These are phyloP conservation scores for Gila robusta DNA, from an alignment of 2,797 vertebrate genomes.

Conservation along the genomic window DNA sequence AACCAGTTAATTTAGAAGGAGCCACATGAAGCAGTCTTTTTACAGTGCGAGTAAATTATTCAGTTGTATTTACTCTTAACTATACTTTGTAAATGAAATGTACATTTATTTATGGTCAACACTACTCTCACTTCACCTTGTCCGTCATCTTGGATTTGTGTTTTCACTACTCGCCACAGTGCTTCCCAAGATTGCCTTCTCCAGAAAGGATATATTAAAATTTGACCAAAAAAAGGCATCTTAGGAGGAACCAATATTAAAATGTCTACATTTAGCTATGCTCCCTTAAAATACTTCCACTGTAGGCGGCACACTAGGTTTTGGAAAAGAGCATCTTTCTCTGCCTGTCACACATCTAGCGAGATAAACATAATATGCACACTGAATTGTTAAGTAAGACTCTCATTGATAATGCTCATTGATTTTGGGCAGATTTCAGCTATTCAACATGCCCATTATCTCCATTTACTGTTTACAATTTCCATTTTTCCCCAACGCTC, in stretches of 20 bases:
- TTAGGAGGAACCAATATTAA: not conserved
- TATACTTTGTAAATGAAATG: slow-evolving; percentile 4
- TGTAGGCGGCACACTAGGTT: not conserved
- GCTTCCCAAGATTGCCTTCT: slow-evolving; percentile 4
- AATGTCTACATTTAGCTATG: not conserved
- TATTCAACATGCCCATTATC: slow-evolving; percentile 50
- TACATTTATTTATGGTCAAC: not conserved
- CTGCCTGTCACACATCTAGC: slow-evolving; percentile 8
- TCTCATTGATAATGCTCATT: slow-evolving; percentile 40
- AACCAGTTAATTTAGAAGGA: not conserved
- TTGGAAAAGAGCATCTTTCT: slow-evolving; percentile 26
- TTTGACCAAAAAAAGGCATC: not conserved
- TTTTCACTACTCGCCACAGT: not conserved
- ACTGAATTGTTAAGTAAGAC: slow-evolving; percentile 37
- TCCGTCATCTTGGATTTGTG: not conserved
- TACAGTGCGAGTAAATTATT: not conserved
- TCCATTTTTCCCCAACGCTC: slow-evolving; percentile 31
- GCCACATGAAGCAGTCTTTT: not conserved
- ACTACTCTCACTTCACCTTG: slow-evolving; percentile 1
- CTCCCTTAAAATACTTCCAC: not conserved
- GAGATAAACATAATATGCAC: slow-evolving; percentile 19
- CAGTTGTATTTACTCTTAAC: not conserved
- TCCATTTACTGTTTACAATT: slow-evolving; percentile 56
- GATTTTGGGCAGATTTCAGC: slow-evolving; percentile 39
- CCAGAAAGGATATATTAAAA: not conserved